phyloP scores from a whole-genome alignment of 2,888 invertebrate species.

The Charanyca ferruginea region DNA sequence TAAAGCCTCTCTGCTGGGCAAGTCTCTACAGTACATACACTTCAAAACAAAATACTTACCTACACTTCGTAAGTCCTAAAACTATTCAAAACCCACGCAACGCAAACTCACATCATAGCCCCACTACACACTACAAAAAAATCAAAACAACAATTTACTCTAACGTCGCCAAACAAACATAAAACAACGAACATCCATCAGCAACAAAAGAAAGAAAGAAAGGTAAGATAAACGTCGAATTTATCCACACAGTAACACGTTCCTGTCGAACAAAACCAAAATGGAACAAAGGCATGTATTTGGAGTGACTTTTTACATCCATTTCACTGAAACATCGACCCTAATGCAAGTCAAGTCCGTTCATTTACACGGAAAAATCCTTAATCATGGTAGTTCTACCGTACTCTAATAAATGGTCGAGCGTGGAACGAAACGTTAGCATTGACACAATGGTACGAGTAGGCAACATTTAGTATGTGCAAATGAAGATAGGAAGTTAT shows the following conservation, averaged over 20 bases:
- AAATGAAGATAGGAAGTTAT: neutral
- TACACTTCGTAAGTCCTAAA: neutral
- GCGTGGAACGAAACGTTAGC: slow-evolving; percentile 34
- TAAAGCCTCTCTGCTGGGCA: too few relatives aligned
- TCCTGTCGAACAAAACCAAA: slow-evolving; percentile 22
- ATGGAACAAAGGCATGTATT: slow-evolving; percentile 27
- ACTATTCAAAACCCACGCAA: neutral
- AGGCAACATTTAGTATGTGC: neutral
- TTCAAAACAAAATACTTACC: too few relatives aligned
- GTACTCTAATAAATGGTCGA: slow-evolving; percentile 73
- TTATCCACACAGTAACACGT: slow-evolving; percentile 13
- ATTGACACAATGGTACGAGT: slow-evolving; percentile 34
- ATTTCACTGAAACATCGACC: slow-evolving; percentile 49
- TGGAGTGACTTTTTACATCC: slow-evolving; percentile 46
- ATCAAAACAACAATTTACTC: slow-evolving; percentile 9
- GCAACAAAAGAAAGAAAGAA: slow-evolving; percentile 1
- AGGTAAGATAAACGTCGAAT: slow-evolving; percentile 18
- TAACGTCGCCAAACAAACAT: slow-evolving; percentile 17
- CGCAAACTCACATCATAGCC: neutral
- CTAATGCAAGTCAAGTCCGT: slow-evolving; percentile 72
- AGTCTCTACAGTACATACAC: too few relatives aligned
- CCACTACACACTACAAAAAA: neutral
- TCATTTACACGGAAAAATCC: slow-evolving; percentile 70
- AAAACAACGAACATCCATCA: slow-evolving; percentile 17
- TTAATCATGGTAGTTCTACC: slow-evolving; percentile 65